These are phyloP conservation scores for Caenorhabditis virilis DNA, from an alignment of 2,888 invertebrate species.

Conservation along the genomic window DNA sequence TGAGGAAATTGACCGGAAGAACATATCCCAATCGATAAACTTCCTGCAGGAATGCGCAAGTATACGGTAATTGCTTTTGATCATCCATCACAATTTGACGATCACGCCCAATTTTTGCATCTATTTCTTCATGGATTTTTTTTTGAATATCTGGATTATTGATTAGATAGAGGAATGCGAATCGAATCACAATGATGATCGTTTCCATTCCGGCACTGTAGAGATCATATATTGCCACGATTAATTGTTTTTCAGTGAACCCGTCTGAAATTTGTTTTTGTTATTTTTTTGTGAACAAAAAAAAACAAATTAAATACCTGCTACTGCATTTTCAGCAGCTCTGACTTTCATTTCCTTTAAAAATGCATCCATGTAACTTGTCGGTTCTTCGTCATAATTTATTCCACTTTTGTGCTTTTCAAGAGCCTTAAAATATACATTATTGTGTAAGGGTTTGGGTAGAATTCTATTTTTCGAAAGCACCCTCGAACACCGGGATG, in stretches of 20 bases:
- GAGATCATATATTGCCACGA: constrained; percentile 45
- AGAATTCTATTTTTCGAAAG: no score
- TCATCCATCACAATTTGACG: constrained; percentile 41
- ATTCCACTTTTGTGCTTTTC: constrained; percentile 37
- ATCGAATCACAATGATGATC: constrained; percentile 44
- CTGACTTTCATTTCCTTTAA: constrained; percentile 41
- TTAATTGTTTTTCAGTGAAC: constrained; percentile 48
- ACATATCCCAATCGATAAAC: constrained; percentile 47
- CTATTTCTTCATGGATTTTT: constrained; percentile 43
- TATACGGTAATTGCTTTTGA: constrained; percentile 44
- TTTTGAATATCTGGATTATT: constrained; percentile 42
- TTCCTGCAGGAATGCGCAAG: constrained; percentile 46
- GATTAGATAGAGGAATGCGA: constrained; percentile 38
- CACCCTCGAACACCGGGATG: no score
- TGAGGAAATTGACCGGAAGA: constrained; percentile 40
- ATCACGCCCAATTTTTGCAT: constrained; percentile 38
- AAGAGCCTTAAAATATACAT: constrained; percentile 30
- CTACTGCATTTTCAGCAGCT: constrained; percentile 24
- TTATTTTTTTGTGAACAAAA: not conserved
- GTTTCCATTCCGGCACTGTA: constrained; percentile 51
- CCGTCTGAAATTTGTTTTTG: constrained; percentile 23
- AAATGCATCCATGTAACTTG: constrained; percentile 47
- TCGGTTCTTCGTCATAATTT: constrained; percentile 44
- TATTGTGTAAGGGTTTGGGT: no score
- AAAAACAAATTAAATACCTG: constrained; percentile 4